Percentiles rank a stretch among this genome's conserved stretches.
phyloP scores from a whole-genome alignment of 2,888 invertebrate species.

The Panopea generosa region DNA sequence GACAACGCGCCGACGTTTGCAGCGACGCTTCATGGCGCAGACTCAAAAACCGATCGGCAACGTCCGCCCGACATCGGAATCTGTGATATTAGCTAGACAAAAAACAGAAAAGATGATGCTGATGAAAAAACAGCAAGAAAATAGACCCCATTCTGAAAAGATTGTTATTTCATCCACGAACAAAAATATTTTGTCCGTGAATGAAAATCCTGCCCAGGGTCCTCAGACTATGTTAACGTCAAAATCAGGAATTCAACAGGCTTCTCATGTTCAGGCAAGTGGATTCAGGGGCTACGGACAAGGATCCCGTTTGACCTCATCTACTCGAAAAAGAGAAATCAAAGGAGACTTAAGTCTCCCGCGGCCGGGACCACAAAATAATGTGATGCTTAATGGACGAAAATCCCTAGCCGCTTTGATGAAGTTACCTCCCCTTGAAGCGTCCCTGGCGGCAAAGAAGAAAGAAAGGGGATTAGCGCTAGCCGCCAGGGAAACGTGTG shows the following conservation, averaged over 20 bases:
- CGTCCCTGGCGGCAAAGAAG: conserved; percentile 55
- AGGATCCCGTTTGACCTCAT: conserved; percentile 39
- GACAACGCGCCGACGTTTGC: conserved; percentile 49
- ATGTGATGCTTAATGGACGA: conserved; percentile 41
- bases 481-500: conserved; percentile 58
- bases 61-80: conserved; percentile 60
- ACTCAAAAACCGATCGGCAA: conserved; percentile 36
- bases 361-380: conserved; percentile 44
- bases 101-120: conserved; percentile 62
- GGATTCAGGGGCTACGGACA: conserved; percentile 59
- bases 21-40: conserved; percentile 57
- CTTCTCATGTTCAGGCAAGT: conserved; percentile 50
- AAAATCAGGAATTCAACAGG: conserved; percentile 48
- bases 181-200: conserved; percentile 50
- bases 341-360: conserved; percentile 55
- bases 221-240: conserved; percentile 55
- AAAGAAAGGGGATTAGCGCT: conserved; percentile 57
- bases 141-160: conserved; percentile 63
- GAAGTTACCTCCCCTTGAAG: conserved; percentile 69
- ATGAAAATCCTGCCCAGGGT: conserved; percentile 57
- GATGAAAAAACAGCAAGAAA: conserved; percentile 56
- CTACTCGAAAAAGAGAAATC: conserved; percentile 39
- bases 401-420: conserved; percentile 63
- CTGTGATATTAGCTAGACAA: conserved; percentile 62
- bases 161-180: conserved; percentile 43